Evolutionary conservation across 2,113 vertebrate species (phyloP).

Genomic region (Bambusicola thoracicus): DNA sequence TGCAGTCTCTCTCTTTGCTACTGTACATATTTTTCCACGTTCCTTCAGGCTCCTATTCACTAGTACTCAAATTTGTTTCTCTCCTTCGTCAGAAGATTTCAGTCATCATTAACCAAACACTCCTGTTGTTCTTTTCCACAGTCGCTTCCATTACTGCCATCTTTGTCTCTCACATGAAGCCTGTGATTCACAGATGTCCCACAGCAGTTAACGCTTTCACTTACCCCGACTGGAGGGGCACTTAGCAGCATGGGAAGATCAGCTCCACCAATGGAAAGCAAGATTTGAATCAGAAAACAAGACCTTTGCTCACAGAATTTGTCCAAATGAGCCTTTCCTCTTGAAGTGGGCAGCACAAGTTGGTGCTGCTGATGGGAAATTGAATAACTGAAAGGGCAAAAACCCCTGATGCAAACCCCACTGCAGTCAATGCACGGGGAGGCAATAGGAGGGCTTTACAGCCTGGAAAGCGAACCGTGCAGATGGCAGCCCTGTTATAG

Average conservation of each 20-base stretch:
- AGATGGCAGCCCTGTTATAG: neutral
- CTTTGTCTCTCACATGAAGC: neutral
- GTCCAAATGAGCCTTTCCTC: neutral
- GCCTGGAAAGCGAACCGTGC: neutral
- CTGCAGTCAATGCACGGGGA: neutral
- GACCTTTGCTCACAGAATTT: neutral
- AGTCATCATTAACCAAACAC: neutral
- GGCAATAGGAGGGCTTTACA: neutral
- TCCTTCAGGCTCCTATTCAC: neutral
- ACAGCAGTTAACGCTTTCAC: neutral
- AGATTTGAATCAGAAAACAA: neutral
- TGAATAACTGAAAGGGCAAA: neutral
- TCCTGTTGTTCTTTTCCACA: neutral
- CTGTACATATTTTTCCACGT: neutral
- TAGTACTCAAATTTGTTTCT: neutral
- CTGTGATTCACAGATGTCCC: neutral
- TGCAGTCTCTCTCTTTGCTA: slow-evolving; percentile 13
- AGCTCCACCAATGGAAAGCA: accelerated
- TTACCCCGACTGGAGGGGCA: neutral
- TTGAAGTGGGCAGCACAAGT: too few relatives aligned
- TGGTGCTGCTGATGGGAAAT: neutral
- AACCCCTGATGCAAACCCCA: neutral
- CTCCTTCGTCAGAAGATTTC: slow-evolving; percentile 7
- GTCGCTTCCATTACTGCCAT: neutral
- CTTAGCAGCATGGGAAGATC: neutral